phyloP scores from a whole-genome alignment of 2,797 vertebrate species.

The Tangara arthus region DNA sequence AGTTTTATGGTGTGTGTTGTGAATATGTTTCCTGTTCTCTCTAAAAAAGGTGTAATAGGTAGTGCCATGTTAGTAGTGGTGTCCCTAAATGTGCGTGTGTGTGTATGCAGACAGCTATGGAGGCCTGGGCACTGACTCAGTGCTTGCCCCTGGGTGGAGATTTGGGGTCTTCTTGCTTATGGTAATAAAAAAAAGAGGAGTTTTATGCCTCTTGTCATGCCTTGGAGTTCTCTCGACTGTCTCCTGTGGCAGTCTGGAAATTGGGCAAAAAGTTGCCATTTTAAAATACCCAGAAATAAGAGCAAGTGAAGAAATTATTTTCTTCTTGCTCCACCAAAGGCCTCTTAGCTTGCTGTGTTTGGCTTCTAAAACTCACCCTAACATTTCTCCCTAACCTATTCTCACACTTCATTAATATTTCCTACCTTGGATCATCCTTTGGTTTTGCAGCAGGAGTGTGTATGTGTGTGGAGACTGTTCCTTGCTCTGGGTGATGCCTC shows the following conservation, averaged over 20 bases:
- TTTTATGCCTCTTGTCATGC: not conserved
- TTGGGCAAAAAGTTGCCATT: not conserved
- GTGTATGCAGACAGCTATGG: not conserved
- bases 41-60: not conserved
- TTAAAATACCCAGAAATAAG: not conserved
- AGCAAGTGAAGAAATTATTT: not conserved
- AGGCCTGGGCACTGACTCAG: not conserved
- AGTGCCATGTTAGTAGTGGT: not conserved
- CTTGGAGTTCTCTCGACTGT: not conserved
- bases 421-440: not conserved
- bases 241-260: not conserved
- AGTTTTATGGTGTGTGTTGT: not conserved
- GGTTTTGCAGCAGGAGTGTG: not conserved
- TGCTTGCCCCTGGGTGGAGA: not conserved
- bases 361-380: not conserved
- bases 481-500: not conserved
- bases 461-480: not conserved
- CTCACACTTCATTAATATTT: not conserved
- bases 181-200: not conserved
- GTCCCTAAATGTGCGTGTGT: not conserved
- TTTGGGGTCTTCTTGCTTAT: not conserved
- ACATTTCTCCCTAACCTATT: not conserved
- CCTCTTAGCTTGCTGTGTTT: slow-evolving; percentile 39
- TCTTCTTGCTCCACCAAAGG: not conserved
- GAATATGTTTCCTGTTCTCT: not conserved